These are phyloP conservation scores for Hypsibius dujardini DNA, from an alignment of 1,140 invertebrate genomes.

Conservation along the genomic window DNA sequence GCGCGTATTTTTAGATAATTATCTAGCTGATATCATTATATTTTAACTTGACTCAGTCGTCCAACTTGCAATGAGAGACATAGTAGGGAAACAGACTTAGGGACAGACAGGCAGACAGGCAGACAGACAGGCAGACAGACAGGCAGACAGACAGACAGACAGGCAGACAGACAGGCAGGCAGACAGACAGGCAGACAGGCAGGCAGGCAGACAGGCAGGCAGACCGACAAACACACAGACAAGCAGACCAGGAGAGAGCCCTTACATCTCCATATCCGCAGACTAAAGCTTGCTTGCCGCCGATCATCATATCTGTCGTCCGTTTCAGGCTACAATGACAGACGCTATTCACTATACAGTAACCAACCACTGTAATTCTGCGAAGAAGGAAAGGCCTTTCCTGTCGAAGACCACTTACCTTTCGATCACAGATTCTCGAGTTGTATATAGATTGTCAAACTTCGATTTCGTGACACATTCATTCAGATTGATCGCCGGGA, in stretches of 20 bases:
- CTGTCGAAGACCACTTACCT: slow-evolving; percentile 44
- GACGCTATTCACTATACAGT: too few species aligned
- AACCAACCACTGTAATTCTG: neutral
- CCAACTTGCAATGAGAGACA: too few species aligned
- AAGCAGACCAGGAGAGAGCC: slow-evolving; percentile 18
- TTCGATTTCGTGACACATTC: slow-evolving; percentile 98
- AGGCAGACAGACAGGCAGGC: too few species aligned
- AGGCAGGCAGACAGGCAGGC: too few species aligned
- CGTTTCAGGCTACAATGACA: slow-evolving; percentile 56
- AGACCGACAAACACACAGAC: too few species aligned
- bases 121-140: too few species aligned
- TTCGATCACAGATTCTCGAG: slow-evolving; percentile 67
- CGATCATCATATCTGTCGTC: slow-evolving; percentile 93
- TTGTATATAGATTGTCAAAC: slow-evolving; percentile 88
- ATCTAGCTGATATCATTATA: slow-evolving; percentile 19
- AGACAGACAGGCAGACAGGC: too few species aligned
- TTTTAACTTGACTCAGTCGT: too few species aligned
- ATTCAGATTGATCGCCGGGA: slow-evolving; percentile 98
- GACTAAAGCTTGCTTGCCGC: slow-evolving; percentile 85
- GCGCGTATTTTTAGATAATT: slow-evolving; percentile 14
- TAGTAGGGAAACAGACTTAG: too few species aligned
- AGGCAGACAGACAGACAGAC: too few species aligned
- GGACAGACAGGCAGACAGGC: too few species aligned
- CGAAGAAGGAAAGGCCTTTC: slow-evolving; percentile 12
- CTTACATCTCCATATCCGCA: slow-evolving; percentile 78